Evolutionary conservation across 2,797 vertebrate genomes (phyloP), one percentile per base, ranked within the genome.

Genomic region (Astyanax mexicanus): DNA sequence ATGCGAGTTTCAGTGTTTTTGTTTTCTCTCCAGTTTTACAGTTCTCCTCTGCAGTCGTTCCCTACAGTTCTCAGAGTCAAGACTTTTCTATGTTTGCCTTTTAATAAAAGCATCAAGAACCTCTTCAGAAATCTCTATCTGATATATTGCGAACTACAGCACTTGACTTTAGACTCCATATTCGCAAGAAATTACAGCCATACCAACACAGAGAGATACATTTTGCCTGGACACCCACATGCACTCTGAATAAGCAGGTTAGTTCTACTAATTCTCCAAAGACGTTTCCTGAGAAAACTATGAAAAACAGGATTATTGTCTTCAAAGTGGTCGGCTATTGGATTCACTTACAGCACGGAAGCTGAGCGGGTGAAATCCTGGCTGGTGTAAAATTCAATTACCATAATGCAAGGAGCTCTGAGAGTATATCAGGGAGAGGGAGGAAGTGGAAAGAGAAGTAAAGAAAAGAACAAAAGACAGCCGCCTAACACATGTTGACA

Each of bases 381-480:
- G 72, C 81, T 75, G 79, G 37, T 65, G 69, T 73, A 61, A 45
- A 79, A 81, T 74, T 79, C 10, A 79, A 74, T 83, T 83, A 68
- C 52, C 55, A 45, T 81, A 79, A 83, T 71, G 54, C 38, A 45
- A 29, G 54, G 5, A 73, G 25, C 62, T 80, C 47, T 69, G 64
- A 44, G 25, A 61, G 47, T 35, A 44, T 27, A 55, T 40, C 49
- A 58, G 40, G 19, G 7, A 60, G 35, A 35, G 8, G 8, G 29
- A 62, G 49, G 55, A 32, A 57, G 51, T 52, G 37, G 54, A 60
- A 38, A 57, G 25, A 70, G 17, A 27, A 2, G 37, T 25, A 32
- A 70, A 42, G 19, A 65, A 55, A 40, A 23, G 21, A 47, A 66
- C 11, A 32, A 35, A 13, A 21, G 35, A 47, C 1, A 66, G 17